Evolutionary conservation across 1,140 invertebrate genomes (phyloP), one percentile per base, ranked within the genome.

Genomic region (Apolygus lucorum): DNA sequence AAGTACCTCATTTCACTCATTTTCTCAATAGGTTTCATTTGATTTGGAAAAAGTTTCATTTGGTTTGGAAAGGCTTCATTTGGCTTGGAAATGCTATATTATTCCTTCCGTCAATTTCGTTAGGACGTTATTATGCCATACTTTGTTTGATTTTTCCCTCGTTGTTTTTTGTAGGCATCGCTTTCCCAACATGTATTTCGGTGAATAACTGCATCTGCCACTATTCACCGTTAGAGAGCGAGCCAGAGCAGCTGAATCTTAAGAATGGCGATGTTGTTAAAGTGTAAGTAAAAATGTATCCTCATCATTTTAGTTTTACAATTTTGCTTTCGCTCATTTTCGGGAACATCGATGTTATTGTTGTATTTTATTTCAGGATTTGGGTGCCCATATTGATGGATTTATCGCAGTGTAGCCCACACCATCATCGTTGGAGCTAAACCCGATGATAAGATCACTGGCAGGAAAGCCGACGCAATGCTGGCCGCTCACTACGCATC

Each of bases 201-300:
- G 90, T 99, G 11, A 99, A 99, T 81, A 99, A 99, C 81, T 98
- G 95, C 82, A 96, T 99, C 78, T 99, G 97, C 79, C 97, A 99
- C 78, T 99, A 91, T 79, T 98, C 96, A 59, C 98, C 98, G 21
- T 86, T 98, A 65, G 88, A 88, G 72, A 95, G 90, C 81, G 97
- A 99, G 82, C 82, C 89, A 59, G 93, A 97, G 22, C 54, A 59
- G 81, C 88, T 92, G 72, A 83, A 86, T 67, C 79, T 99, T 21
- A 92, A 95, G 79, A 87, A 92, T 76, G 95, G 92, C 49, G 96
- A 99, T 84, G 82, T 99, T 74, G 95, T 96, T 69, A 99, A 99
- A 89, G 90, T 99, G 92, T 96, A 85, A 89, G 90, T 84, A 67
- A 49, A 70, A 63, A 21, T 22, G 59, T 21, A 8, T 22, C 21